phyloP scores from a whole-genome alignment of 2,888 invertebrate species.

The Drosophila cognata region DNA sequence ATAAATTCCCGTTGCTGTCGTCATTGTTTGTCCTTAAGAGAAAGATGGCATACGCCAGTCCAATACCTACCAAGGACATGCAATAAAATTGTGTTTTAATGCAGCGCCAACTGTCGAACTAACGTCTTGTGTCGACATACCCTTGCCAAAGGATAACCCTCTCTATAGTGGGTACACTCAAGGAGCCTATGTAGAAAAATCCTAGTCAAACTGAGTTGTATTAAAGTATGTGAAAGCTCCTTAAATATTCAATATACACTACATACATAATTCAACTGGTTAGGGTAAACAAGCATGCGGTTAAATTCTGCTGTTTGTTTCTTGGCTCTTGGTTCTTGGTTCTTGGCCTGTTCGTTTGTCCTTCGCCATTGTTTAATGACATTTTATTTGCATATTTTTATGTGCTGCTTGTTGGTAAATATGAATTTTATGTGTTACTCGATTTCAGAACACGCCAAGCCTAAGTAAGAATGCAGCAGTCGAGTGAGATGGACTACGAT shows the following conservation, averaged over 20 bases:
- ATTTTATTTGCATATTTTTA: constrained; percentile 76
- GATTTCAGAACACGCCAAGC: constrained; percentile 59
- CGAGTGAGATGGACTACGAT: background rate
- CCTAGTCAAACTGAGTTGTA: background rate
- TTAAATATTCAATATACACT: background rate
- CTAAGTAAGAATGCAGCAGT: background rate
- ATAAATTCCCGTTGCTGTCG: constrained; percentile 44
- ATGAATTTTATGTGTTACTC: constrained; percentile 69
- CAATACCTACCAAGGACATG: constrained; percentile 62
- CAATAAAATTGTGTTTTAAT: constrained; percentile 78
- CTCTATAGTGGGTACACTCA: background rate
- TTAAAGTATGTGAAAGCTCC: background rate
- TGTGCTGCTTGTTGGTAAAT: constrained; percentile 48
- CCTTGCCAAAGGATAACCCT: constrained; percentile 7
- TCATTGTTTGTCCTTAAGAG: constrained; percentile 65
- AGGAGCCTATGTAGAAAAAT: background rate
- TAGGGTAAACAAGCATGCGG: constrained; percentile 12
- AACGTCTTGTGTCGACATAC: constrained; percentile 34
- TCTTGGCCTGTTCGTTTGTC: constrained; percentile 49
- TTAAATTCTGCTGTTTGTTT: constrained; percentile 28
- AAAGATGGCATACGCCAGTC: constrained; percentile 59
- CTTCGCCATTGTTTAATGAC: constrained; percentile 74
- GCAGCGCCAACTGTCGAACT: constrained; percentile 58
- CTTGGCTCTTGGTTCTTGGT: constrained; percentile 36
- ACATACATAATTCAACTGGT: background rate